Conservation (phyloP, 2,888 invertebrate genomes). For the Deilephila porcellus region DNA sequence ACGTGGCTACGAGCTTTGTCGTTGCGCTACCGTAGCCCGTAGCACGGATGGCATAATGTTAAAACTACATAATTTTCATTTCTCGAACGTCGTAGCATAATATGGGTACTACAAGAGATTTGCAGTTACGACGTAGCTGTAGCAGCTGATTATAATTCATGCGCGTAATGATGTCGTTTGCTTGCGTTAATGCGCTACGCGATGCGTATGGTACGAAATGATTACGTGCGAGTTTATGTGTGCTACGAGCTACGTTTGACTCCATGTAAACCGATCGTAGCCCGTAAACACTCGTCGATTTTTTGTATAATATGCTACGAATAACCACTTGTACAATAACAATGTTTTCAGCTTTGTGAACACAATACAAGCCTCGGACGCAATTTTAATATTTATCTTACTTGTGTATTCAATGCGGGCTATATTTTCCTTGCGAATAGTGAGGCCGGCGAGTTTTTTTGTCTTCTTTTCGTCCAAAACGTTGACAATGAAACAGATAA, state of each 20-base stretch:
- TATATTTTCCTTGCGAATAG: slow-evolving; percentile 16
- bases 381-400: not conserved
- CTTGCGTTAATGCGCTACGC: not conserved
- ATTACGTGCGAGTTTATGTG: not conserved
- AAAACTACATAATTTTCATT: slow-evolving; percentile 6
- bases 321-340: not conserved
- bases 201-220: not conserved
- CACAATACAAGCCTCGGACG: not conserved
- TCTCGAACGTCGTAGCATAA: not conserved
- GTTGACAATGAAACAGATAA: slow-evolving; percentile 22
- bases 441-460: not conserved
- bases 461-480: not conserved
- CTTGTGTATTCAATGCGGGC: not conserved
- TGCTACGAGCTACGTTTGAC: not conserved
- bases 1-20: slow-evolving; percentile 11
- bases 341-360: not conserved
- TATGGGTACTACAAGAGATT: not conserved
- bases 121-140: not conserved
- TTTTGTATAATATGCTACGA: not conserved
- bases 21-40: slow-evolving; percentile 12
- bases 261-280: not conserved
- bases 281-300: not conserved
- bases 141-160: not conserved
- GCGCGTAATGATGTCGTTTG: not conserved
- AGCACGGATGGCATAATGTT: not conserved